Evolutionary conservation across 1,140 invertebrate genomes (phyloP), one percentile per base, ranked within the genome.

Genomic region (Alviniconcha marisindica): DNA sequence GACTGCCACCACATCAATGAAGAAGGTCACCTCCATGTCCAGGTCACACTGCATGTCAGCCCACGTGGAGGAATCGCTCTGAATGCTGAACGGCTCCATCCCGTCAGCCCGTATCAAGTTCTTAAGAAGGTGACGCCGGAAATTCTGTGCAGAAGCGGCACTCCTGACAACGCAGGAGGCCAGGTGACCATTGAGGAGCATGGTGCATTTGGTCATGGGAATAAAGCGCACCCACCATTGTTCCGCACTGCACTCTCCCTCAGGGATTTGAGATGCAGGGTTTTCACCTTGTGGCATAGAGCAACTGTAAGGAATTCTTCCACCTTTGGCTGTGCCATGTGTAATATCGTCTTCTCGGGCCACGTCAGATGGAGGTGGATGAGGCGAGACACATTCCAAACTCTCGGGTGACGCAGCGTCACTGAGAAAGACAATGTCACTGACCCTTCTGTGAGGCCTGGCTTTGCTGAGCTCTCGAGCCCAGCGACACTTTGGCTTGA

Each of bases 1-100:
- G n/a, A 85, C 69, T 1, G 86, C 80, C 21, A 83, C 60, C 15
- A 90, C 66, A 82, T 90, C 89, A 28, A 90, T 77, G 76, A 88
- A 66, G 83, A 83, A 89, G 15, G 81, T 79, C 5, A 89, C 84
- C 44, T 44, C 54, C 36, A 71, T 18, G 4, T 71, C 36, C 36
- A 40, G 18, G 4, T 42, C 33, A 21, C 21, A 24, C 18, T 42
- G 44, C 44, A 18, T 21, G 14, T 18, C 1, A 15, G 33, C 4
- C 36, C 33, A 38, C 33, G 10, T 4, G 15, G 36, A 21, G 10
- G 10, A 40, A 18, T 40, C 15, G 33, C 1, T 18, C 44, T 48
- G 44, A 5, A 48, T 48, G 7, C 7, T 48, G 44, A 48, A 48
- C 44, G 5, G 5, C 44, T 48, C 18, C 44, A 48, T 48, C n/a